Evolutionary conservation across 2,888 invertebrate genomes (phyloP).

Genomic region (Eupithecia vulgata): DNA sequence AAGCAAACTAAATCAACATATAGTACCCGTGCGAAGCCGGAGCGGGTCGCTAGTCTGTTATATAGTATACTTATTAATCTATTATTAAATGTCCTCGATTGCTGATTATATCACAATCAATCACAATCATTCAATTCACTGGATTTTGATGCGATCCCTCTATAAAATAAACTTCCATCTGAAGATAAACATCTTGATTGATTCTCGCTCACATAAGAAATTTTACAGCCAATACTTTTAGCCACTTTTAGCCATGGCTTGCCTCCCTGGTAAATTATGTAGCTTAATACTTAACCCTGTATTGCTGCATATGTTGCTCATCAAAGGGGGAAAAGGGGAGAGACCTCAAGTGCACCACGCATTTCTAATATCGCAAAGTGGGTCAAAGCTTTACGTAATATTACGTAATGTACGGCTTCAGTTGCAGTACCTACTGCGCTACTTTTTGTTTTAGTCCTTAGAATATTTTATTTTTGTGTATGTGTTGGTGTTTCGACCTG

Average conservation of each 20-base stretch:
- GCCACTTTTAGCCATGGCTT: too few relatives aligned
- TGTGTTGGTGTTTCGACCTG: neutral
- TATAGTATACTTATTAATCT: too few relatives aligned
- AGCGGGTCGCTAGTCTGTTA: too few relatives aligned
- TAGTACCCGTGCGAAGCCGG: too few relatives aligned
- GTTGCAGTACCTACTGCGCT: neutral
- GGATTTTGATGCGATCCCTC: neutral
- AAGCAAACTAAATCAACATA: too few relatives aligned
- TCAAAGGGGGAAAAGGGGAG: constrained; percentile 18
- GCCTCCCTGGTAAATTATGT: neutral
- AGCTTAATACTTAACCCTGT: neutral
- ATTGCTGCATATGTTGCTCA: constrained; percentile 4
- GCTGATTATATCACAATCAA: neutral
- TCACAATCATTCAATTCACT: neutral
- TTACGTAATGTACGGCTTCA: neutral
- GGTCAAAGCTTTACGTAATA: constrained; percentile 28
- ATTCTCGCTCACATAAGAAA: neutral
- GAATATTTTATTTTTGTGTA: neutral
- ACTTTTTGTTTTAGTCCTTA: neutral
- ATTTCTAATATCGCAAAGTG: constrained; percentile 27
- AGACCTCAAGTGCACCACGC: constrained; percentile 21
- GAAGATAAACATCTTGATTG: neutral
- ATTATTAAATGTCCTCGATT: too few relatives aligned
- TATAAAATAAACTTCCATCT: neutral
- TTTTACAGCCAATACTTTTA: neutral